Percentiles rank a stretch among this genome's conserved stretches.
phyloP scores from a whole-genome alignment of 2,888 invertebrate species.

The Calephelis perditalis region DNA sequence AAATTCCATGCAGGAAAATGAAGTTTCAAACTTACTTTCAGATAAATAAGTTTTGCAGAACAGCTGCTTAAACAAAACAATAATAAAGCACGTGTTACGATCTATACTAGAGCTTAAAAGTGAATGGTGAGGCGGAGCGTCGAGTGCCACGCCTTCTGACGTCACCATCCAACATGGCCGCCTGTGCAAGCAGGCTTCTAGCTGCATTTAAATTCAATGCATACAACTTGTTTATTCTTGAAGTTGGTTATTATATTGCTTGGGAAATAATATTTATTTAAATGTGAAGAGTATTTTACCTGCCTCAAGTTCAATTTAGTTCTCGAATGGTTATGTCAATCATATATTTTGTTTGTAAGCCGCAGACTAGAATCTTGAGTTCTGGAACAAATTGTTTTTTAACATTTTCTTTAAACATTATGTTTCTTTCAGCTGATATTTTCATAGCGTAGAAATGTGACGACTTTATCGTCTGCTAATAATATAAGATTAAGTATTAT shows the following conservation, averaged over 20 bases:
- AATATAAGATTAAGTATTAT: too few species aligned
- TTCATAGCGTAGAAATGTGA: too few species aligned
- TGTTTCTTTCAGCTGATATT: too few species aligned
- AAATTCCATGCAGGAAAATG: too few species aligned
- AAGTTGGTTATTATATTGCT: conserved; percentile 8
- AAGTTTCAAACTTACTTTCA: background rate
- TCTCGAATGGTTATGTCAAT: too few species aligned
- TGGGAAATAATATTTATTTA: background rate
- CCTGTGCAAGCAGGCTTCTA: conserved; percentile 34
- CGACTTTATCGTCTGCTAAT: too few species aligned
- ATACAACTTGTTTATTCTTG: conserved; percentile 11
- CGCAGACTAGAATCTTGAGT: too few species aligned
- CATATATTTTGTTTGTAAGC: too few species aligned
- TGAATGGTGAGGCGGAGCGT: conserved; percentile 45
- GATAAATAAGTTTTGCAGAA: background rate
- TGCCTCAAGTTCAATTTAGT: too few species aligned
- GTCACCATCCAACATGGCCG: conserved; percentile 66
- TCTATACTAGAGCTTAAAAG: conserved; percentile 10
- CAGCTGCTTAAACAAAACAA: conserved; percentile 6
- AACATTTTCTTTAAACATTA: too few species aligned
- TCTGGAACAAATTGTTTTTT: too few species aligned
- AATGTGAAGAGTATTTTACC: too few species aligned
- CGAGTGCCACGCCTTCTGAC: conserved; percentile 53
- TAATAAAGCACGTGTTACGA: conserved; percentile 13
- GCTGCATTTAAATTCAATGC: conserved; percentile 23